Evolutionary conservation across 2,888 invertebrate species (phyloP), one percentile per base, ranked within the genome.

Genomic region (Spodoptera littoralis): DNA sequence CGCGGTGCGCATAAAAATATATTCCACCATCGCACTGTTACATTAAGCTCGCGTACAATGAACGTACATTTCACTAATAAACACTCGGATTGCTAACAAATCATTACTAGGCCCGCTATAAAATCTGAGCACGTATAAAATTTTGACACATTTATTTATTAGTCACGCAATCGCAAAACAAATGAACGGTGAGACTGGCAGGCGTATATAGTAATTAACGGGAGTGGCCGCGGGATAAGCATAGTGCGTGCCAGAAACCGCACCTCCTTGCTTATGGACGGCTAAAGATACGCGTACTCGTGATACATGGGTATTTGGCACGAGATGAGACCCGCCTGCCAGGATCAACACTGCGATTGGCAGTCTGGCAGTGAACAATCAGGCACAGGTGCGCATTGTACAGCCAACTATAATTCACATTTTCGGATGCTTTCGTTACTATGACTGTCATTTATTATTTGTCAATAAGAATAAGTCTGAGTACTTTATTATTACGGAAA

Each of bases 271-370:
- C 65, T 69, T 67, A 47, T 56, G 47, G 69, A 48, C 63, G 76
- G 74, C 83, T 84, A 83, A 82, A 84, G 83, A 86, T 84, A 84
- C 24, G 36, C 18, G 11, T 44, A 42, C 30, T 12, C 30, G 76
- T 80, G 80, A 80, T 73, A 79, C 78, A 83, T 61, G 74, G 65
- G 57, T 58, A 66, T 70, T 78, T 77, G 78, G 78, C 82, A 82
- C 78, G 74, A 73, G 62, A 71, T 63, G 55, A 52, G 50, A 61
- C 66, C 44, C 51, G 50, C 30, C 64, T 70, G 80, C 80, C 77
- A 80, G 80, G 79, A 80, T 77, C 79, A 80, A 80, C 76, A 78
- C 56, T 41, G 22, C 56, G 51, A 71, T 51, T 61, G 66, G 61
- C 56, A 72, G 54, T 45, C 36, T 57, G 55, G 50, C 70, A 68